Evolutionary conservation across 2,797 vertebrate species (phyloP), one percentile per base, ranked within the genome.

Genomic region (Poeciliopsis paucimaculata): DNA sequence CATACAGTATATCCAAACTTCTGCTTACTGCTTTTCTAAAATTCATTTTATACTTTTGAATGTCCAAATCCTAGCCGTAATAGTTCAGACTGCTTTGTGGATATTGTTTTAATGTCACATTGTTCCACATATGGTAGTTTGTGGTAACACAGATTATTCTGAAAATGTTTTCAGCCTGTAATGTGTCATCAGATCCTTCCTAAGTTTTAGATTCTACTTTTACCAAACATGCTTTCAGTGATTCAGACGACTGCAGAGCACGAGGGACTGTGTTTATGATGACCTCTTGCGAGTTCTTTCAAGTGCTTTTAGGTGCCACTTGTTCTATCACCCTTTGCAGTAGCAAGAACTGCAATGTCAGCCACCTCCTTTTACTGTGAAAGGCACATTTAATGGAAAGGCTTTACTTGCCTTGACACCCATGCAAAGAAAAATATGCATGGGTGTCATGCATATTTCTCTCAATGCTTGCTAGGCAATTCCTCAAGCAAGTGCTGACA

Each of bases 291-390:
- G 4, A n/a, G 4, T n/a, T 68, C 49, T 71, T 81, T 77, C 49
- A 81, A 77, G 73, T 77, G 46, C 64, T 83, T 43, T 43, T 64
- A 55, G 60, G 46, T 77, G 51, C 41, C 78, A 51, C 45, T 26
- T 68, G 51, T 82, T 82, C 43, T 71, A 41, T 51, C 12, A 47
- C 57, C 46, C 84, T 80, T 79, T 82, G 57, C 72, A 62, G 68
- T 55, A 78, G 73, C 39, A 83, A 11, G 28, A 80, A 77, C 49
- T 86, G 43, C 8, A 72, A 2, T 74, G 68, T 72, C 62, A 73
- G 60, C 2, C 73, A 82, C 79, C 72, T 85, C 49, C 70, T 77
- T 73, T 83, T 64, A 81, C 47, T 73, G 47, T 89, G 77, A 86
- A 55, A 23, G 5, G n/a, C 68, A 86, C 46, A 46, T 84, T 76